Percentiles rank a stretch among this genome's conserved stretches.
These are phyloP conservation scores for Zele albiditarsus DNA, from an alignment of 2,888 invertebrate genomes.

Conservation along the genomic window DNA sequence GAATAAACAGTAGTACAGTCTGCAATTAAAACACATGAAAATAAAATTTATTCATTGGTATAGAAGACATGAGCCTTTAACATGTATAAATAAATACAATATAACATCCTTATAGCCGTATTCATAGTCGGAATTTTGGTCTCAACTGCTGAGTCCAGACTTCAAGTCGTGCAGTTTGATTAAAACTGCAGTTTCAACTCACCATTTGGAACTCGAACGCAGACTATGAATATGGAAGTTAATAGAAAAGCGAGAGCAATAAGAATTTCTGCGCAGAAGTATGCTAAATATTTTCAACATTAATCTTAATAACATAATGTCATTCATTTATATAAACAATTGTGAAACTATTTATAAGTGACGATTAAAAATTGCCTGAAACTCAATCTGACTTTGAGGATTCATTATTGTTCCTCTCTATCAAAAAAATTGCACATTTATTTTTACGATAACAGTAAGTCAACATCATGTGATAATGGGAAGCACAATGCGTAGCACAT, in stretches of 20 bases:
- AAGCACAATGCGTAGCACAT: too few relatives aligned
- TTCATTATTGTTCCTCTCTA: background rate
- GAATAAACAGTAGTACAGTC: background rate
- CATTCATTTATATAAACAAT: slow-evolving; percentile 25
- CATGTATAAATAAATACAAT: slow-evolving; percentile 8
- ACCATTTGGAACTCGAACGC: too few relatives aligned
- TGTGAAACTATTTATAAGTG: slow-evolving; percentile 16
- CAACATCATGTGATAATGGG: too few relatives aligned
- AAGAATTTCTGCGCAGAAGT: slow-evolving; percentile 27
- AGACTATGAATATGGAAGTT: too few relatives aligned
- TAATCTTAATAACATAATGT: background rate
- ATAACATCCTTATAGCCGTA: too few relatives aligned
- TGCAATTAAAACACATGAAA: slow-evolving; percentile 25
- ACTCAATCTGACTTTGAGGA: background rate
- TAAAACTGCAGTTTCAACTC: too few relatives aligned
- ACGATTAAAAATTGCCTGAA: slow-evolving; percentile 1
- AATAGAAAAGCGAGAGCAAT: slow-evolving; percentile 7
- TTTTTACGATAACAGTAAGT: too few relatives aligned
- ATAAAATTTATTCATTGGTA: slow-evolving; percentile 34
- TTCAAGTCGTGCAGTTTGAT: too few relatives aligned
- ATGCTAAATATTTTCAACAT: slow-evolving; percentile 28
- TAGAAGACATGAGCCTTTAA: slow-evolving; percentile 22
- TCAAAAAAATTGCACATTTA: too few relatives aligned
- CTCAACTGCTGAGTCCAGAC: too few relatives aligned
- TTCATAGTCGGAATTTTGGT: too few relatives aligned